These are phyloP conservation scores for Drosophila bunnanda DNA, from an alignment of 2,888 invertebrate species.

Conservation along the genomic window DNA sequence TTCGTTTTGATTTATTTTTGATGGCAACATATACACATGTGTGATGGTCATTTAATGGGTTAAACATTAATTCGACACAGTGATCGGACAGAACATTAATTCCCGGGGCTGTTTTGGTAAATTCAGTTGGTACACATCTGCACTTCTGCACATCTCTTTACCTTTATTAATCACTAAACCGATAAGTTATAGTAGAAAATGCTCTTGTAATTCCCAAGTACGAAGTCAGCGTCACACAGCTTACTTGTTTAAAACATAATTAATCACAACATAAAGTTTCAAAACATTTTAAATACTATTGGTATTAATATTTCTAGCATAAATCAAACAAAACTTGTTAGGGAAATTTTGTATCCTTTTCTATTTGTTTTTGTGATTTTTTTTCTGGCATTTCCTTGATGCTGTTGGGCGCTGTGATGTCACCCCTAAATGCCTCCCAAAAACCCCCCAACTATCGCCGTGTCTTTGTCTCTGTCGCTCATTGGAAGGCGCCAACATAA, in stretches of 20 bases:
- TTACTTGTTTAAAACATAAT: background rate
- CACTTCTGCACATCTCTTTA: too few relatives aligned
- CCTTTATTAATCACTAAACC: too few relatives aligned
- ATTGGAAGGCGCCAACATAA: constrained; percentile 80
- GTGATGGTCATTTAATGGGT: background rate
- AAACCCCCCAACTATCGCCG: background rate
- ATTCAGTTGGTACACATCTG: too few relatives aligned
- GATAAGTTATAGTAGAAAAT: too few relatives aligned
- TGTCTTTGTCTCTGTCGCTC: constrained; percentile 36
- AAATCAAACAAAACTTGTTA: background rate
- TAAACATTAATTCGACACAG: constrained; percentile 10
- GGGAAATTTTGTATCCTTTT: background rate
- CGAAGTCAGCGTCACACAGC: too few relatives aligned
- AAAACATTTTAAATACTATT: background rate
- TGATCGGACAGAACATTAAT: background rate
- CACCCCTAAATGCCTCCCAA: constrained; percentile 2
- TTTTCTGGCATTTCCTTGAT: constrained; percentile 18
- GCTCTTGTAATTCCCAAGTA: too few relatives aligned
- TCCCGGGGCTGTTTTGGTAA: too few relatives aligned
- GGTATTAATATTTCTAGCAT: background rate
- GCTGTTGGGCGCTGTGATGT: background rate
- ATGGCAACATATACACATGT: background rate
- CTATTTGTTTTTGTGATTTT: background rate
- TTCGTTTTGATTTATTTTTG: constrained; percentile 24
- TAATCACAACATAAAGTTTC: background rate